These are phyloP conservation scores for Napeogenes inachia DNA, from an alignment of 2,888 invertebrate species.

Conservation along the genomic window DNA sequence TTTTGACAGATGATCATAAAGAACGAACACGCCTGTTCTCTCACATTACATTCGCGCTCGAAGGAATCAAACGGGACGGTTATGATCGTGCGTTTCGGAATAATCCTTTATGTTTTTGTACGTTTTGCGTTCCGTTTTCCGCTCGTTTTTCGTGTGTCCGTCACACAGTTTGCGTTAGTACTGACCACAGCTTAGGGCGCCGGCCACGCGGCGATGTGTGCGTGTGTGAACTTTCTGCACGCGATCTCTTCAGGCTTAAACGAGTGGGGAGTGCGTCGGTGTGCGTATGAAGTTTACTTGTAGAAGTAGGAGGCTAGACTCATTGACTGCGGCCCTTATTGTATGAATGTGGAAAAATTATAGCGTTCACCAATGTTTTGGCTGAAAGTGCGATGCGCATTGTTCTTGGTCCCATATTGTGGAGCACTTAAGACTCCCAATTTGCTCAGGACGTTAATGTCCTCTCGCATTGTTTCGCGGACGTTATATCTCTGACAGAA, in stretches of 20 bases:
- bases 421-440: conserved; percentile 70
- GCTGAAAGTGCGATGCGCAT: conserved; percentile 70
- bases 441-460: conserved; percentile 67
- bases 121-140: conserved; percentile 70
- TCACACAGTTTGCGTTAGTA: conserved; percentile 76
- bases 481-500: conserved; percentile 66
- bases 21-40: conserved; percentile 63
- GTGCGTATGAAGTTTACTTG: conserved; percentile 67
- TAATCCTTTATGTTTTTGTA: conserved; percentile 51
- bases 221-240: conserved; percentile 76
- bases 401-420: conserved; percentile 62
- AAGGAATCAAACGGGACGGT: conserved; percentile 36
- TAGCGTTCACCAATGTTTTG: conserved; percentile 66
- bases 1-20: conserved; percentile 72
- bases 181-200: conserved; percentile 78
- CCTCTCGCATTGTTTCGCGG: conserved; percentile 58
- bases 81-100: conserved; percentile 42
- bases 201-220: conserved; percentile 65
- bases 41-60: conserved; percentile 63
- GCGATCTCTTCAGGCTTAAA: conserved; percentile 69
- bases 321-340: conserved; percentile 78
- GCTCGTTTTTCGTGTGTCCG: conserved; percentile 77
- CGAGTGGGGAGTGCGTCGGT: conserved; percentile 67
- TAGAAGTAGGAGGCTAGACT: conserved; percentile 75
- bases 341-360: conserved; percentile 78